These are phyloP conservation scores for Cenopis cana DNA, from an alignment of 2,888 invertebrate species.

Conservation along the genomic window DNA sequence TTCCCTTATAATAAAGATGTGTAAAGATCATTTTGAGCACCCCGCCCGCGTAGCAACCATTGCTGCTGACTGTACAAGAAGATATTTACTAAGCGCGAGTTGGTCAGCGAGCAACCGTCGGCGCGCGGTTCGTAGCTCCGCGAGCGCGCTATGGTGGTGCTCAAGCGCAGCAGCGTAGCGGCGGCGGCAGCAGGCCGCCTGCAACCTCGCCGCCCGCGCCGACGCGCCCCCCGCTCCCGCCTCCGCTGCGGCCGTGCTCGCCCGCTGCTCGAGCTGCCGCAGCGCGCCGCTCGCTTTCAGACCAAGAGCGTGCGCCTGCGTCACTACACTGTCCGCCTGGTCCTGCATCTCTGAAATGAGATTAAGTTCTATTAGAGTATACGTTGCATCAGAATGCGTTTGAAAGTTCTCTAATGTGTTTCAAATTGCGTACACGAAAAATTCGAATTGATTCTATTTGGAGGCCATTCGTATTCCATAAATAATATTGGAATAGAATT, in stretches of 20 bases:
- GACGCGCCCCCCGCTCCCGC: constrained; percentile 52
- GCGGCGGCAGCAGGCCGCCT: constrained; percentile 76
- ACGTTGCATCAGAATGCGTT: neutral
- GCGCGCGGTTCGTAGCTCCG: constrained; percentile 81
- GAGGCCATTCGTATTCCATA: no score
- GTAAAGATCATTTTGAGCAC: no score
- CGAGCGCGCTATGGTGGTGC: constrained; percentile 81
- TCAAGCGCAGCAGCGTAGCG: constrained; percentile 79
- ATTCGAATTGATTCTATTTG: no score
- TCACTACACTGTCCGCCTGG: constrained; percentile 85
- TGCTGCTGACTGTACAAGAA: no score
- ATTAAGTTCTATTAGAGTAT: neutral
- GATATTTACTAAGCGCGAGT: constrained; percentile 82
- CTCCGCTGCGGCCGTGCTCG: constrained; percentile 53
- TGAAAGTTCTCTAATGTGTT: neutral
- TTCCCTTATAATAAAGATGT: no score
- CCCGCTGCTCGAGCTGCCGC: constrained; percentile 74
- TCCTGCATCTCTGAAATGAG: constrained; percentile 82
- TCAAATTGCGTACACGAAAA: no score
- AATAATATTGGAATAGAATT: no score
- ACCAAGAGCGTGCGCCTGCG: constrained; percentile 80
- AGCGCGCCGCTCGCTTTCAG: constrained; percentile 83
- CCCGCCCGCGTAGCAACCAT: no score
- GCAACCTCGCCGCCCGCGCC: constrained; percentile 71
- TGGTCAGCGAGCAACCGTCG: constrained; percentile 84